phyloP scores from a whole-genome alignment of 2,113 vertebrate genomes.

The Gadus chalcogrammus region DNA sequence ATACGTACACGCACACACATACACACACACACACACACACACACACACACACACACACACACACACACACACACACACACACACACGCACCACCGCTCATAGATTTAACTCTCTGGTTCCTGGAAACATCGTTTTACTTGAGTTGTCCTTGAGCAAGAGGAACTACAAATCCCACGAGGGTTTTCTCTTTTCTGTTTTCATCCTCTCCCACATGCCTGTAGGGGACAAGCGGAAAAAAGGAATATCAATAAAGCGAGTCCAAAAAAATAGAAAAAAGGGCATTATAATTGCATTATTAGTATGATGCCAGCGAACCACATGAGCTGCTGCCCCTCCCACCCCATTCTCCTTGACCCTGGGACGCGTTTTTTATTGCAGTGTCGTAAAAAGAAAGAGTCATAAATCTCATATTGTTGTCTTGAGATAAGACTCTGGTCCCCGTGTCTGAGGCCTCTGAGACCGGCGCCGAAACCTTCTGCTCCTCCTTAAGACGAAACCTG shows the following conservation, averaged over 20 bases:
- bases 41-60: too few species aligned
- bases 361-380: constrained; percentile 27
- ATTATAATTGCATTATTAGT: constrained; percentile 21
- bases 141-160: too few species aligned
- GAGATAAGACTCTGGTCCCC: constrained; percentile 51
- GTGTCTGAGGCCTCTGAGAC: not conserved
- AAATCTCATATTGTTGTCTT: constrained; percentile 41
- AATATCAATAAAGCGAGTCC: constrained; percentile 1
- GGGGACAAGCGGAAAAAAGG: not conserved
- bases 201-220: too few species aligned
- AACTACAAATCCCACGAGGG: too few species aligned
- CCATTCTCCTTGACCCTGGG: constrained; percentile 41
- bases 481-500: constrained; percentile 15
- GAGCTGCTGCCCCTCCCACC: constrained; percentile 11
- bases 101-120: too few species aligned
- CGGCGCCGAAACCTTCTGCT: too few species aligned
- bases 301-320: constrained; percentile 12
- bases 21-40: too few species aligned
- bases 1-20: too few species aligned
- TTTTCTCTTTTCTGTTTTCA: too few species aligned
- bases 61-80: too few species aligned
- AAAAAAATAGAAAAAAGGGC: not conserved
- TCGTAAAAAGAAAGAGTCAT: constrained; percentile 24
- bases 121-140: too few species aligned
- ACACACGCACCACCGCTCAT: too few species aligned